Conservation (phyloP, 2,797 vertebrate species). For the Acanthurus lineatus region DNA sequence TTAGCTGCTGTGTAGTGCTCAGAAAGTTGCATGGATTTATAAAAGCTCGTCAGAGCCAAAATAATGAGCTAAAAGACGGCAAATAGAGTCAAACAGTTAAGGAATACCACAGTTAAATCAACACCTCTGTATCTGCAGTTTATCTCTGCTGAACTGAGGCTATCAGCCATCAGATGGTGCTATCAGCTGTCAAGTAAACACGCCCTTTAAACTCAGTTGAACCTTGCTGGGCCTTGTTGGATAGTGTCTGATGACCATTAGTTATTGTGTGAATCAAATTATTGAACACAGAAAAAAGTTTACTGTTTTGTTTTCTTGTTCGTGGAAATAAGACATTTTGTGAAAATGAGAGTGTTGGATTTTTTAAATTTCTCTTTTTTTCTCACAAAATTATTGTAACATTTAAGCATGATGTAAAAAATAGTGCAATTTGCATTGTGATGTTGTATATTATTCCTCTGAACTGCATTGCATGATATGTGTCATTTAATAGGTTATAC, state of each 20-base stretch:
- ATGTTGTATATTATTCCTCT: neutral
- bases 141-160: conserved; percentile 8
- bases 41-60: no score
- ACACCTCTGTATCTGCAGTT: conserved; percentile 15
- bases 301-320: no score
- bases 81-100: neutral
- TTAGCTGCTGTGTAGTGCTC: neutral
- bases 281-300: no score
- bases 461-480: neutral
- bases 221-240: neutral
- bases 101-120: neutral
- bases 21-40: no score
- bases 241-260: conserved; percentile 11
- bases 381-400: no score
- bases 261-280: neutral
- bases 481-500: neutral
- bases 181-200: conserved; percentile 49
- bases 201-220: conserved; percentile 37
- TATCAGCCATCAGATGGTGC: conserved; percentile 36
- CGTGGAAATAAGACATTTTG: no score
- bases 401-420: no score
- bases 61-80: neutral
- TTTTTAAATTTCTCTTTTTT: no score
- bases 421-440: neutral
- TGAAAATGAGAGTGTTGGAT: no score